A percentile compares a stretch with the other conserved stretches of the same genome.
Conservation (phyloP, 2,797 vertebrate genomes). For the Trachops cirrhosus region DNA sequence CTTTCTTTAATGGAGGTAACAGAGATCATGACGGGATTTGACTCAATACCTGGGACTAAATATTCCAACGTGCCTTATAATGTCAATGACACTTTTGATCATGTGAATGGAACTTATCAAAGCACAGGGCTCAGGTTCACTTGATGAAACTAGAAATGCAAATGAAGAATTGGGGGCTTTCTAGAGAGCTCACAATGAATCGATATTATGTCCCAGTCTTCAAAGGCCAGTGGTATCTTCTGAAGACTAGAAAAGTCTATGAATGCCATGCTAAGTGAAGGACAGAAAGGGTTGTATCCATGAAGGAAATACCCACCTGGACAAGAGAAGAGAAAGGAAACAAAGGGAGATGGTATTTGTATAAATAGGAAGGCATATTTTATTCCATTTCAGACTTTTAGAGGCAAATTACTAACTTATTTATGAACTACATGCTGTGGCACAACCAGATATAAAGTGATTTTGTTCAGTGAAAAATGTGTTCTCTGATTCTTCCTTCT, state of each 20-base stretch:
- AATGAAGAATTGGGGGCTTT: background rate
- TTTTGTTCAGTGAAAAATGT: background rate
- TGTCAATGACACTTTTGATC: background rate
- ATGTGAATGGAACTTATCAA: background rate
- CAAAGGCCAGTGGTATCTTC: background rate
- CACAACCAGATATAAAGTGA: background rate
- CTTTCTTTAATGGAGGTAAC: background rate
- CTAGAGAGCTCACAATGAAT: background rate
- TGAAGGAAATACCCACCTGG: background rate
- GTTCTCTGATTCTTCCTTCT: slow-evolving; percentile 11
- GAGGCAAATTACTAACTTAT: background rate
- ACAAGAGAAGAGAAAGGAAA: background rate
- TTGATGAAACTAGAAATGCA: background rate
- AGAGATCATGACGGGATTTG: background rate
- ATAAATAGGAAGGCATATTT: slow-evolving; percentile 13
- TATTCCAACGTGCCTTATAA: background rate
- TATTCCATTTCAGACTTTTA: slow-evolving; percentile 22
- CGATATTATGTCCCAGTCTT: background rate
- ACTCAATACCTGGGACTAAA: background rate
- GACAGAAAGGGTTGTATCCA: background rate
- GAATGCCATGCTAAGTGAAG: background rate
- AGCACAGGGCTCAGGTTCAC: background rate
- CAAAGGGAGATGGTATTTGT: background rate
- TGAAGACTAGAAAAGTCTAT: background rate
- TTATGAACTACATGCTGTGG: background rate